Evolutionary conservation across 2,888 invertebrate species (phyloP), one percentile per base, ranked within the genome.

Genomic region (Agelastica alni): DNA sequence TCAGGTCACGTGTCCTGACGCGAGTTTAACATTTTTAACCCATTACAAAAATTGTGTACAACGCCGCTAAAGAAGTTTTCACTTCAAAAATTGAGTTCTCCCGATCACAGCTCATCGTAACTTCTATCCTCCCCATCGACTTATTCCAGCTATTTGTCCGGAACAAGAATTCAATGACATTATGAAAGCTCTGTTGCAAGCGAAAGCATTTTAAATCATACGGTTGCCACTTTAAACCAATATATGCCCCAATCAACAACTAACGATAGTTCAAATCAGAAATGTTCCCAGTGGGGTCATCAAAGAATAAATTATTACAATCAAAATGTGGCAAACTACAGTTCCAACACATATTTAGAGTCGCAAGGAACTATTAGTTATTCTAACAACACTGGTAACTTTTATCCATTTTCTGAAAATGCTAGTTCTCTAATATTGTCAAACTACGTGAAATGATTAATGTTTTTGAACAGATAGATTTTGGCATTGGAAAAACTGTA

Each of bases 171-270:
- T 6, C 13, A 20, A 3, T 28, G 42, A 1, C 60, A 56, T 22
- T 55, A 56, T 12, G 67, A 69, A 43, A 67, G 73, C 36, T 66
- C 71, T 37, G 68, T 77, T 1, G 65, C 80, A 4, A 75, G 77
- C 2, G 81, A 81, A 26, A 75, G 74, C 26, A 78, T 72, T 4
- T 54, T 72, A 36, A 59, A 68, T 1, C 71, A 72, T 54, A 68
- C 71, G 0, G 63, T 70, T 4, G n/a, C 57, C 1, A 32, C 56
- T 5, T 63, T 62, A 49, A 62, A 65, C 39, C 63, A 63, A 26
- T 65, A 69, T 39, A 49, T 60, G 2, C 53, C 62, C 7, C 55
- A 51, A 31, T 34, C 34, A 14, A 3, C 42, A 9, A 41, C 51
- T 1, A 53, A 47, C 43, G 49, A 44, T 32, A 39, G 39, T 10